Percentiles rank a stretch among this genome's conserved stretches.
These are phyloP conservation scores for Yponomeuta sedellus DNA, from an alignment of 2,888 invertebrate genomes.

Conservation along the genomic window DNA sequence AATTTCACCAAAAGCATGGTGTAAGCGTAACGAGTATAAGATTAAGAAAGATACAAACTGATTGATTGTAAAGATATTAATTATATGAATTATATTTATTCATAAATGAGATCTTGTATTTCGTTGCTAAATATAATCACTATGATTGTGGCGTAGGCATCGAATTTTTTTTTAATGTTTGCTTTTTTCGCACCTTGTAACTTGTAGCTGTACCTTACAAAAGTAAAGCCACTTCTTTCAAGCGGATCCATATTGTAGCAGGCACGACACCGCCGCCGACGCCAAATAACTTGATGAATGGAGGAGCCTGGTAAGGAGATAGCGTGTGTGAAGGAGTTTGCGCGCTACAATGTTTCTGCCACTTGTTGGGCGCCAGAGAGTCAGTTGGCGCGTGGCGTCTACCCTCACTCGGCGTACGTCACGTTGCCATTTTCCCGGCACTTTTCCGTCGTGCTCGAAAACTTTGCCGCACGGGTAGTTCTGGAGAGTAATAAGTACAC, in stretches of 20 bases:
- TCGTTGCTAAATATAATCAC: too few relatives aligned
- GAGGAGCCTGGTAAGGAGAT: background rate
- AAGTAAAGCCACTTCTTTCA: background rate
- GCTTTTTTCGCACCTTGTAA: too few relatives aligned
- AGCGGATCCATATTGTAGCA: background rate
- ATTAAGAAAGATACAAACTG: too few relatives aligned
- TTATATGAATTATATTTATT: too few relatives aligned
- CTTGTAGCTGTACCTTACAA: too few relatives aligned
- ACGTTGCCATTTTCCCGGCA: slow-evolving; percentile 8
- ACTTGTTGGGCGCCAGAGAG: slow-evolving; percentile 74
- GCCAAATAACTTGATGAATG: background rate
- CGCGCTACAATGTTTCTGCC: slow-evolving; percentile 68
- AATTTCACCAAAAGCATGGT: too few relatives aligned
- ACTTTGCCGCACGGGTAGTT: background rate
- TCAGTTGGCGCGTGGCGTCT: slow-evolving; percentile 64
- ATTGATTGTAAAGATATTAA: too few relatives aligned
- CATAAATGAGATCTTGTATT: too few relatives aligned
- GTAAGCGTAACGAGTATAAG: too few relatives aligned
- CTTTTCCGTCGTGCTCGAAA: slow-evolving; percentile 7
- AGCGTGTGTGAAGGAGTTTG: slow-evolving; percentile 47
- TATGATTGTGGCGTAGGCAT: too few relatives aligned
- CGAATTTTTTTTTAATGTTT: too few relatives aligned
- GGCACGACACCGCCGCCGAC: too few relatives aligned
- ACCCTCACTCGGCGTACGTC: slow-evolving; percentile 33
- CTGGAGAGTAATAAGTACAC: background rate